A percentile compares a stretch with the other conserved stretches of the same genome.
Evolutionary conservation across 2,797 vertebrate species (phyloP).

Genomic region (Anguilla pacifica): DNA sequence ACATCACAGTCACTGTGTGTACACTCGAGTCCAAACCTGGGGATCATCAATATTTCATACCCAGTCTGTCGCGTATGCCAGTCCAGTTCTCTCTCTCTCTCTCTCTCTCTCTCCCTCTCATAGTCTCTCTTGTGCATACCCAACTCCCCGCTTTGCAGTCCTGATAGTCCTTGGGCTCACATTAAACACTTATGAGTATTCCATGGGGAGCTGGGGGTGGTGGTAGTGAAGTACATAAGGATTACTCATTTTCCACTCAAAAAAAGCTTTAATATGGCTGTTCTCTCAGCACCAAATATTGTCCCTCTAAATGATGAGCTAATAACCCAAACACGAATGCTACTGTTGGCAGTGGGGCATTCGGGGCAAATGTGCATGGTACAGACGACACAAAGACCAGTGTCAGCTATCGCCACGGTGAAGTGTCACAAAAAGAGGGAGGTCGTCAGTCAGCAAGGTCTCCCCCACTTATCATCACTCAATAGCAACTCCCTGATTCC

Average conservation of each 20-base stretch:
- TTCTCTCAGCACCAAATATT: neutral
- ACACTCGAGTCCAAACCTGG: conserved; percentile 27
- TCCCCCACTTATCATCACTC: neutral
- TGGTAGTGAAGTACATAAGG: no score
- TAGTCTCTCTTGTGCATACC: neutral
- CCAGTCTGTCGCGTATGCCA: conserved; percentile 37
- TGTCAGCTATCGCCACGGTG: neutral
- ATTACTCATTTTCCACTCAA: neutral
- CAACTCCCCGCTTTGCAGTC: neutral
- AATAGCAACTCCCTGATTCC: neutral
- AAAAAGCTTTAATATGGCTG: neutral
- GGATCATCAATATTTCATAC: conserved; percentile 48
- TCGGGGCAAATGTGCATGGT: neutral
- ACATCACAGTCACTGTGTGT: conserved; percentile 16
- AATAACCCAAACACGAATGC: neutral
- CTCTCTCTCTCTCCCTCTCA: neutral
- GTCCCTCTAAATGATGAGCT: neutral
- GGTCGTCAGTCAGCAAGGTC: neutral
- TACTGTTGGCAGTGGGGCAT: neutral
- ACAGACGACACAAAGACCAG: neutral
- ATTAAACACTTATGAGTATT: conserved; percentile 26
- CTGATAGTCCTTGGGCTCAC: conserved; percentile 18
- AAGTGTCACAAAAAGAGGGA: neutral
- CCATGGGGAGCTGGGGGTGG: neutral
- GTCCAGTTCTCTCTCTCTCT: conserved; percentile 26